A percentile compares a stretch with the other conserved stretches of the same genome.
Evolutionary conservation across 2,888 invertebrate species (phyloP).

Genomic region (Atrina japonica): DNA sequence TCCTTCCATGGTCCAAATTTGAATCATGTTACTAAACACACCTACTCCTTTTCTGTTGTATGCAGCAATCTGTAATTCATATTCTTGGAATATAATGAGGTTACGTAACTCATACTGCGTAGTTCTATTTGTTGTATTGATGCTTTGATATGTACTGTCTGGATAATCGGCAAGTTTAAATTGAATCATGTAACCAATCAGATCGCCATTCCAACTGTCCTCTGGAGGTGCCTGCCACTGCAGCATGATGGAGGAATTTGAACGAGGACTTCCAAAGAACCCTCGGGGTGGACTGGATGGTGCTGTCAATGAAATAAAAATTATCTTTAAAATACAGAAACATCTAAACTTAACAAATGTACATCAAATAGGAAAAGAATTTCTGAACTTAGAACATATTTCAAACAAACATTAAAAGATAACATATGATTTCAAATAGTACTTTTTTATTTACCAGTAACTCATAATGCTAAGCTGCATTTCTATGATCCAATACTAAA

Average conservation of each 20-base stretch:
- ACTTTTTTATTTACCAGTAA: not conserved
- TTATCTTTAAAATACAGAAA: too few species aligned
- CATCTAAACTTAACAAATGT: not conserved
- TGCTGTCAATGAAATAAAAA: slow-evolving; percentile 86
- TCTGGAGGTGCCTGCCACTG: slow-evolving; percentile 97
- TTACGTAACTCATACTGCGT: slow-evolving; percentile 91
- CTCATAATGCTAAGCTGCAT: too few species aligned
- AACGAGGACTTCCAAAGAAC: slow-evolving; percentile 96
- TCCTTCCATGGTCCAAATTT: slow-evolving; percentile 97
- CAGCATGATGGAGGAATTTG: slow-evolving; percentile 96
- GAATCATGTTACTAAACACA: slow-evolving; percentile 91
- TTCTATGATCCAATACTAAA: too few species aligned
- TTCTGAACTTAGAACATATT: not conserved
- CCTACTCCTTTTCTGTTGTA: slow-evolving; percentile 98
- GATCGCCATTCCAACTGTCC: slow-evolving; percentile 94
- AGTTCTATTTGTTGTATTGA: slow-evolving; percentile 83
- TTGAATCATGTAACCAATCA: slow-evolving; percentile 94
- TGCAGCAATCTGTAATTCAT: slow-evolving; percentile 95
- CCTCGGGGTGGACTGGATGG: slow-evolving; percentile 97
- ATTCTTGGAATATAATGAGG: slow-evolving; percentile 98
- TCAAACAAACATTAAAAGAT: not conserved
- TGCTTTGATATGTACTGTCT: slow-evolving; percentile 83
- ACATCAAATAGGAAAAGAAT: not conserved
- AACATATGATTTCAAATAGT: too few species aligned
- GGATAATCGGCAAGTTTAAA: slow-evolving; percentile 96